phyloP scores from a whole-genome alignment of 2,797 vertebrate genomes.

The Intellagama lesueurii region DNA sequence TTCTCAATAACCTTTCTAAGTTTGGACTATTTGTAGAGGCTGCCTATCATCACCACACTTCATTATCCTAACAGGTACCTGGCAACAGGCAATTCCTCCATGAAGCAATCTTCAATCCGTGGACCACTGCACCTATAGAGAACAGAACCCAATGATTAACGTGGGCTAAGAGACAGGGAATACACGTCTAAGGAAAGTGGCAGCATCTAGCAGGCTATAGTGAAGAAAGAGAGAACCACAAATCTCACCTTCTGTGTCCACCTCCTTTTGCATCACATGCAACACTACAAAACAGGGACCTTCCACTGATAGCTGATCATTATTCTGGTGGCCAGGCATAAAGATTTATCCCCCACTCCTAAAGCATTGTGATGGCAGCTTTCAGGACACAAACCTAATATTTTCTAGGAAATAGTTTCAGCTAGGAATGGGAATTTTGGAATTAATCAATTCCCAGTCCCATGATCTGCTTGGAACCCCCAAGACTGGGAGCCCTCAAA shows the following conservation, averaged over 20 bases:
- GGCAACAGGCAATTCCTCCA: not conserved
- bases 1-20: too few species aligned
- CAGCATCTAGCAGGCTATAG: too few species aligned
- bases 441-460: too few species aligned
- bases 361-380: not conserved
- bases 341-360: not conserved
- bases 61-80: constrained; percentile 10
- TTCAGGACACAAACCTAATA: not conserved
- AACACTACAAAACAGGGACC: not conserved
- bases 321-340: not conserved
- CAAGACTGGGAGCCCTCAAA: too few species aligned
- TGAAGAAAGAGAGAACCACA: not conserved
- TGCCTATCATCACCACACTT: not conserved
- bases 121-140: constrained; percentile 24
- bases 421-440: too few species aligned
- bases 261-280: not conserved
- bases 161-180: not conserved
- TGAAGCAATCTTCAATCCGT: constrained; percentile 30
- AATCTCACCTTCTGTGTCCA: not conserved
- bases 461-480: too few species aligned
- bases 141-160: constrained; percentile 2
- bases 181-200: not conserved
- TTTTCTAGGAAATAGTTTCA: not conserved
- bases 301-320: not conserved
- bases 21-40: not conserved